Base-by-base conservation (phyloP, 30 jellyfish, hydroid and myxozoan species). In the Nemopilema nomurai region DNA sequence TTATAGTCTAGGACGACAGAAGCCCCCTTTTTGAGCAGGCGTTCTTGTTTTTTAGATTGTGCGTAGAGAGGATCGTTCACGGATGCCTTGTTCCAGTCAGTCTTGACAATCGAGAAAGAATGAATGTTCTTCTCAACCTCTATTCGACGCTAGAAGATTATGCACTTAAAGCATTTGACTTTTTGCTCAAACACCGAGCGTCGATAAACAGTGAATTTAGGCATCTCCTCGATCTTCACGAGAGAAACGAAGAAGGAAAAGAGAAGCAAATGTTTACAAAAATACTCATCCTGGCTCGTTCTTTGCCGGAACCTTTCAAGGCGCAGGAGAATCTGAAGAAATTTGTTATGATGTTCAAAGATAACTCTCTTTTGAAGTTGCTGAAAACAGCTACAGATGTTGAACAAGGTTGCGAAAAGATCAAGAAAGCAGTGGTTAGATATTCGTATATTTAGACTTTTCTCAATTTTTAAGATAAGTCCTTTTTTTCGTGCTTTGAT, bases 71-170 rank as follows among this genome's bases (percentile, higher is more conserved):
- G 30, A 87, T 93, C 26, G 72, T 85, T n/a, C 98, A 93, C 67
- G 98, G 98, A 25, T 93, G 98, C 65, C 82, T 93, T 18, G 92
- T 93, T 25, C 98, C 98, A 16, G 98, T 93, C 76, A 85, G 96
- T 1, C 86, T 93, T 9, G 91, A 84, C 1, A 51, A 69, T 28
- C 90, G 77, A 75, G 90, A 80, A 49, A 81, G 95, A 68, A 93
- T 93, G 98, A 78, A 87, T 33, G 88, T 92, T 26, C 71, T 93
- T 22, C 73, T 88, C 16, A 65, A 78, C 16, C 86, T 93, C 1
- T 93, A 93, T 57, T 82, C 92, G 7, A 75, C 93, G 18, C 53
- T 93, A 28, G 91, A 93, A 33, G 97, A 93, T 49, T 21, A 57
- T 27, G 96, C 97, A 19, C 72, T 75, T 25, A 88, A 72, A 87